Conservation (phyloP, 2,797 vertebrate genomes). For the Sarcoramphus papa region DNA sequence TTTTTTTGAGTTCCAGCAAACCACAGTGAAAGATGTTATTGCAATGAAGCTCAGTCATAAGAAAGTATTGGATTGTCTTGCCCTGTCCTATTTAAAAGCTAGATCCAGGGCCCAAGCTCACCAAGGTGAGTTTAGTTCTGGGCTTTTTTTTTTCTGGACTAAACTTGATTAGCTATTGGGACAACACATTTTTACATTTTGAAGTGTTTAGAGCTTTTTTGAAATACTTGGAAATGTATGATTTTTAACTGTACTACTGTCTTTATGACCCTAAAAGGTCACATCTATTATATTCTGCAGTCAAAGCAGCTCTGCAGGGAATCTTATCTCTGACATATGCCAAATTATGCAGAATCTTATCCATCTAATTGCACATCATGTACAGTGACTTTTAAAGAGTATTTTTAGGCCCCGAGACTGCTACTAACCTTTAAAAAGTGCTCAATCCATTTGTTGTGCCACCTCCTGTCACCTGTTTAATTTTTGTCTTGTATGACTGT, state of each 20-base stretch:
- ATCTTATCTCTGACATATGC: slow-evolving; percentile 1
- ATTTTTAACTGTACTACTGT: not conserved
- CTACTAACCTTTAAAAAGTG: slow-evolving; percentile 50
- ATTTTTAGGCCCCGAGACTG: not conserved
- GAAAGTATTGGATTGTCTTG: not conserved
- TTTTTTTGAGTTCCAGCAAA: not conserved
- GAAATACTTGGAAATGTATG: not conserved
- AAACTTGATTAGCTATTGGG: not conserved
- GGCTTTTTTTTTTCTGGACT: not conserved
- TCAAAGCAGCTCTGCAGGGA: slow-evolving; percentile 22
- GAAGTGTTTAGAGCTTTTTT: not conserved
- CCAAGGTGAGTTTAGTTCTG: not conserved
- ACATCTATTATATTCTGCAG: not conserved
- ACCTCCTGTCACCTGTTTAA: not conserved
- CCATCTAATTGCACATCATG: slow-evolving; percentile 34
- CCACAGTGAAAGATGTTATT: not conserved
- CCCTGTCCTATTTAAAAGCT: not conserved
- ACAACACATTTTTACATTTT: not conserved
- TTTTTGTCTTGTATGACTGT: not conserved
- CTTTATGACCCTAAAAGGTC: slow-evolving; percentile 4
- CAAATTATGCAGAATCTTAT: slow-evolving; percentile 42
- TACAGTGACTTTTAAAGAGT: slow-evolving; percentile 39
- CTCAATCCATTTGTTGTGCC: not conserved
- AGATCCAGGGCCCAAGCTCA: not conserved
- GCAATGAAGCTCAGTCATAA: not conserved